A percentile compares a stretch with the other conserved stretches of the same genome.
Evolutionary conservation across 2,888 invertebrate genomes (phyloP).

Genomic region (Cerastoderma edule): DNA sequence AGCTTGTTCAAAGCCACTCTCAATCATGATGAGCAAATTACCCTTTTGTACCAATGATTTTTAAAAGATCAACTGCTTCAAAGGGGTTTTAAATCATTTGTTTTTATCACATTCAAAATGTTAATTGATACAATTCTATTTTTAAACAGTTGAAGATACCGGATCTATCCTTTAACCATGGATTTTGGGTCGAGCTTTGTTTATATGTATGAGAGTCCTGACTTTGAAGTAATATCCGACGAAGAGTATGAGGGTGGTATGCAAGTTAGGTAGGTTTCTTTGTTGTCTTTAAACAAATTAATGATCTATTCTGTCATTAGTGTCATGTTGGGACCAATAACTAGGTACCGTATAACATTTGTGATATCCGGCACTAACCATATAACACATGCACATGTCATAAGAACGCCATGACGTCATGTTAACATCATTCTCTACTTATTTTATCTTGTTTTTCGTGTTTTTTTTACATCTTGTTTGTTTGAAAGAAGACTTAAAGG

Average conservation of each 20-base stretch:
- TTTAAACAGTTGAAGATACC: too few relatives aligned
- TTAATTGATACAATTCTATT: background rate
- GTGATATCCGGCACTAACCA: background rate
- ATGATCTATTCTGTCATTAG: background rate
- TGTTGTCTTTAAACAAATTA: background rate
- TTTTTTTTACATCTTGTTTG: too few relatives aligned
- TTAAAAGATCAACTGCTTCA: background rate
- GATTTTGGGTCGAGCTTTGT: conserved; percentile 80
- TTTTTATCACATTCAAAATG: background rate
- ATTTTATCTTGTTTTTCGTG: too few relatives aligned
- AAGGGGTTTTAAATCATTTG: background rate
- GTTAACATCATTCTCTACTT: too few relatives aligned
- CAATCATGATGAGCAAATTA: background rate
- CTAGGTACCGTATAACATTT: background rate
- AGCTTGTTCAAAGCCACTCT: too few relatives aligned
- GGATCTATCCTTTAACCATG: conserved; percentile 60
- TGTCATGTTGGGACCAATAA: background rate
- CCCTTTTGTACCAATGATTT: background rate
- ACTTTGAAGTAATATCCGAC: conserved; percentile 78
- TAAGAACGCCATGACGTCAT: background rate
- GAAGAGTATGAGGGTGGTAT: conserved; percentile 78
- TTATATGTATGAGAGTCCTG: conserved; percentile 69
- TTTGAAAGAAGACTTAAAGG: too few relatives aligned
- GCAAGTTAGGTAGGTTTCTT: conserved; percentile 68
- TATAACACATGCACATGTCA: background rate